phyloP scores from a whole-genome alignment of 2,797 vertebrate genomes.

The Lithobates sylvaticus region DNA sequence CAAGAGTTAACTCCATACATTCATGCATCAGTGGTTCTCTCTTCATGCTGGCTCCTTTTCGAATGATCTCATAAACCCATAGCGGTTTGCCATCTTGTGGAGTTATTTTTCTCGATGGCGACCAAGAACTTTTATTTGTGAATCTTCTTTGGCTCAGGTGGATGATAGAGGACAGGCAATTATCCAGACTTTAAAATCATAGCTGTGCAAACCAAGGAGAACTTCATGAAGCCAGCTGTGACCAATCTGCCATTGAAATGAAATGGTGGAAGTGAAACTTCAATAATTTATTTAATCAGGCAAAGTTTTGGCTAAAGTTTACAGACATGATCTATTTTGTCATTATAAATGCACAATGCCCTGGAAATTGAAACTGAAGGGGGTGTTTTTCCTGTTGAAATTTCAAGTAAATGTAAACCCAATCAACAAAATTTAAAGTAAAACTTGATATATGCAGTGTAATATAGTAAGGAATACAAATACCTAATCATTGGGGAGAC shows the following conservation, averaged over 20 bases:
- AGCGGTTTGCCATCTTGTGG: slow-evolving; percentile 20
- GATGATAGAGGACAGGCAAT: slow-evolving; percentile 48
- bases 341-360: no score
- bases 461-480: no score
- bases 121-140: slow-evolving; percentile 46
- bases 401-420: no score
- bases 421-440: no score
- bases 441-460: no score
- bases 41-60: not conserved
- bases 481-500: no score
- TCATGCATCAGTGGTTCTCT: slow-evolving; percentile 27
- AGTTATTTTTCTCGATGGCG: slow-evolving; percentile 21
- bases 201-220: slow-evolving; percentile 44
- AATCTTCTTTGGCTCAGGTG: slow-evolving; percentile 48
- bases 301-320: slow-evolving; percentile 38
- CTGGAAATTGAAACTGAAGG: no score
- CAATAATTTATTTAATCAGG: slow-evolving; percentile 41
- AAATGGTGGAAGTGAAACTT: not conserved
- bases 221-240: slow-evolving; percentile 48
- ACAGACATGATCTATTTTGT: not conserved
- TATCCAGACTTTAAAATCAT: slow-evolving; percentile 47
- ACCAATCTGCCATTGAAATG: slow-evolving; percentile 40
- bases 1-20: slow-evolving; percentile 1
- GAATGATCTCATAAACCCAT: slow-evolving; percentile 32
- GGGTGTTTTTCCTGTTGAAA: no score